Percentiles rank a stretch among this genome's conserved stretches.
These are phyloP conservation scores for Trichomycterus rosablanca DNA, from an alignment of 2,113 vertebrate species.

Conservation along the genomic window DNA sequence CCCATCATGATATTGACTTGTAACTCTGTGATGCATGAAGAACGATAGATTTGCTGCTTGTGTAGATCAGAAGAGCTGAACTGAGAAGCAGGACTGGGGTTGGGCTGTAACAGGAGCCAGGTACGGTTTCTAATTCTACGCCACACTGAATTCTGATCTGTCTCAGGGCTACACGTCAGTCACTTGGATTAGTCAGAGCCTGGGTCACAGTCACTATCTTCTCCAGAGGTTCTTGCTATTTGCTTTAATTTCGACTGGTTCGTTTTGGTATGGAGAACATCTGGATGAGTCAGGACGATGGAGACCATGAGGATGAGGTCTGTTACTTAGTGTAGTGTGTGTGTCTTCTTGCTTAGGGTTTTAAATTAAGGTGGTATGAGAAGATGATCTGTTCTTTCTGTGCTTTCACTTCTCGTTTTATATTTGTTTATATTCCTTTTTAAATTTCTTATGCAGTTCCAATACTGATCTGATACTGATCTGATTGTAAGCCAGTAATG, in stretches of 20 bases:
- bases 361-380: no score
- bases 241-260: constrained; percentile 2
- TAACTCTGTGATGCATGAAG: no score
- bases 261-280: constrained; percentile 83
- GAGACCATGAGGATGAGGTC: constrained; percentile 55
- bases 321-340: no score
- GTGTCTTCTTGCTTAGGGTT: no score
- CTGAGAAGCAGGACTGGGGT: constrained; percentile 2
- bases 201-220: not conserved
- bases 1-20: no score
- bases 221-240: not conserved
- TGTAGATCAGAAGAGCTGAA: not conserved
- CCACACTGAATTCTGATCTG: constrained; percentile 55
- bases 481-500: no score
- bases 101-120: constrained; percentile 41
- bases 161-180: constrained; percentile 49
- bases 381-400: no score
- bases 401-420: no score
- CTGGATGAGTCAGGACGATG: constrained; percentile 83
- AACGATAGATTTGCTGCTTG: not conserved
- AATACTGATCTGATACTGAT: no score
- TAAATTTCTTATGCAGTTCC: no score
- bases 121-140: constrained; percentile 59
- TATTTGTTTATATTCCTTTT: no score
- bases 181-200: constrained; percentile 2